These are phyloP conservation scores for Eilema caniola DNA, from an alignment of 2,888 invertebrate species.

Conservation along the genomic window DNA sequence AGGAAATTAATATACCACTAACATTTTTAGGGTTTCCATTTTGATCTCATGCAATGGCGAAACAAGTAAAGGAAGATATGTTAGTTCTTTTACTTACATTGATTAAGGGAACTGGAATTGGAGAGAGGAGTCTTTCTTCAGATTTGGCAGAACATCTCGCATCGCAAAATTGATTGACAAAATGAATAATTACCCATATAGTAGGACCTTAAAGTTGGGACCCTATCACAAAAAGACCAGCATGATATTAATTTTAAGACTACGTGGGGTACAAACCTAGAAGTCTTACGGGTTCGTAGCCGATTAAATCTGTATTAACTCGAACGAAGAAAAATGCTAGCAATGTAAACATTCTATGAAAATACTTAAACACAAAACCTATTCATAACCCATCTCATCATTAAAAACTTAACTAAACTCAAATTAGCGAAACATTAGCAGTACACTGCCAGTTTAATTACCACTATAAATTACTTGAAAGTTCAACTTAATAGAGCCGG, in stretches of 20 bases:
- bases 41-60: background rate
- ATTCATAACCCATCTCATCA: conserved; percentile 25
- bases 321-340: background rate
- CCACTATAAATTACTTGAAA: conserved; percentile 50
- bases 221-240: no score
- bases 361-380: conserved; percentile 18
- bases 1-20: conserved; percentile 11
- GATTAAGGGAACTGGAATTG: background rate
- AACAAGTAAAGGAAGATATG: background rate
- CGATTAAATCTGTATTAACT: no score
- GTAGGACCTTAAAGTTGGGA: no score
- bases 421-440: conserved; percentile 45
- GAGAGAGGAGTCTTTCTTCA: no score
- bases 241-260: no score
- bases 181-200: no score
- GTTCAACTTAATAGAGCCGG: conserved; percentile 48
- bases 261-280: no score
- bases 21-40: conserved; percentile 9
- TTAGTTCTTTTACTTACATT: background rate
- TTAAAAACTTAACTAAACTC: conserved; percentile 42
- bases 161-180: no score
- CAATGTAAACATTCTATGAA: background rate
- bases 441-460: conserved; percentile 37
- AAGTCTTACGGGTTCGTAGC: no score
- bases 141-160: no score